Evolutionary conservation across 2,888 invertebrate species (phyloP).

Genomic region (Phorcus lineatus): DNA sequence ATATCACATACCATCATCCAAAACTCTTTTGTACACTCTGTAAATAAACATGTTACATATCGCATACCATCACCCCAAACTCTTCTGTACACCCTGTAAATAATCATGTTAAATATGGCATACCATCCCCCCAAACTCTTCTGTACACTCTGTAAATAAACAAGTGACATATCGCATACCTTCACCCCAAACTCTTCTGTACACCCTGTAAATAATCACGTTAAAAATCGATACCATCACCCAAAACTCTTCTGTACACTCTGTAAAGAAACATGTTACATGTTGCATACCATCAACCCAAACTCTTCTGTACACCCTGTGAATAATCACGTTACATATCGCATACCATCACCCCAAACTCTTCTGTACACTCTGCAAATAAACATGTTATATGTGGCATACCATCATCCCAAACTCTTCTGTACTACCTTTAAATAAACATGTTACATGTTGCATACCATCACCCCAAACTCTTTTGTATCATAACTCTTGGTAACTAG

Average conservation of each 20-base stretch:
- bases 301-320: conserved; percentile 92
- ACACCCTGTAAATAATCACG: no score
- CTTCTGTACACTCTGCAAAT: conserved; percentile 87
- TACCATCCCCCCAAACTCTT: conserved; percentile 90
- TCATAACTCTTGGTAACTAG: no score
- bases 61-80: conserved; percentile 85
- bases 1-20: conserved; percentile 88
- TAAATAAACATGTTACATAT: background rate
- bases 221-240: conserved; percentile 88
- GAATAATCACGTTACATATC: background rate
- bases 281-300: conserved; percentile 83
- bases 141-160: conserved; percentile 85
- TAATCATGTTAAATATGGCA: no score
- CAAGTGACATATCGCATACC: conserved; percentile 76
- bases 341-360: conserved; percentile 87
- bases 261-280: conserved; percentile 76
- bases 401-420: conserved; percentile 92
- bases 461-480: no score
- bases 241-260: conserved; percentile 91
- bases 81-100: conserved; percentile 95
- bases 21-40: conserved; percentile 93
- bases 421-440: no score
- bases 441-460: no score
- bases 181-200: conserved; percentile 92
- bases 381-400: no score